These are phyloP conservation scores for Spea hammondii DNA, from an alignment of 2,797 vertebrate species.

Conservation along the genomic window DNA sequence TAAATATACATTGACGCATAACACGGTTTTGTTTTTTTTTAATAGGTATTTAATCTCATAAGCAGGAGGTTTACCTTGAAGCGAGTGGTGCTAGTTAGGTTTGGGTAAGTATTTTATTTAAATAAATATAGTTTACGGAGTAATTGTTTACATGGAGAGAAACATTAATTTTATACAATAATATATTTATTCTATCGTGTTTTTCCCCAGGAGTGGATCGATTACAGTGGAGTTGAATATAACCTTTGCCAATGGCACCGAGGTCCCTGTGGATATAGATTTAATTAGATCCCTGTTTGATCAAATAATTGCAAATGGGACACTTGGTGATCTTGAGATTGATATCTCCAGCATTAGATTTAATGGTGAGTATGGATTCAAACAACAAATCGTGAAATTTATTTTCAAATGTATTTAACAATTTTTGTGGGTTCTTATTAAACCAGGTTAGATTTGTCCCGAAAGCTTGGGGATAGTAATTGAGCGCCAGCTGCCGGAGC, in stretches of 20 bases:
- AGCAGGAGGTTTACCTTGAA: not conserved
- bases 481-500: too few relatives aligned
- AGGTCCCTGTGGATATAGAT: not conserved
- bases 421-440: too few relatives aligned
- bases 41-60: not conserved
- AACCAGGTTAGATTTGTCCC: too few relatives aligned
- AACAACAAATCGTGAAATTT: too few relatives aligned
- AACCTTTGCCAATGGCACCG: not conserved
- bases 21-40: too few relatives aligned
- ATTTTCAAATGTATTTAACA: too few relatives aligned
- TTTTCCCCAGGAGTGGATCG: not conserved
- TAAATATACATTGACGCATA: too few relatives aligned
- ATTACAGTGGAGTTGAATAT: not conserved
- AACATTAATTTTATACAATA: too few relatives aligned
- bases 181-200: not conserved
- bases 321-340: not conserved
- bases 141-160: too few relatives aligned
- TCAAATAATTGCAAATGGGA: not conserved
- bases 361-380: not conserved
- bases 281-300: not conserved
- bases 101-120: not conserved
- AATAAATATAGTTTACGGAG: too few relatives aligned
- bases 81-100: not conserved
- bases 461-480: too few relatives aligned
- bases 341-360: not conserved